Conservation (phyloP, 2,888 invertebrate genomes). For the Chalcosyrphus nemorum region DNA sequence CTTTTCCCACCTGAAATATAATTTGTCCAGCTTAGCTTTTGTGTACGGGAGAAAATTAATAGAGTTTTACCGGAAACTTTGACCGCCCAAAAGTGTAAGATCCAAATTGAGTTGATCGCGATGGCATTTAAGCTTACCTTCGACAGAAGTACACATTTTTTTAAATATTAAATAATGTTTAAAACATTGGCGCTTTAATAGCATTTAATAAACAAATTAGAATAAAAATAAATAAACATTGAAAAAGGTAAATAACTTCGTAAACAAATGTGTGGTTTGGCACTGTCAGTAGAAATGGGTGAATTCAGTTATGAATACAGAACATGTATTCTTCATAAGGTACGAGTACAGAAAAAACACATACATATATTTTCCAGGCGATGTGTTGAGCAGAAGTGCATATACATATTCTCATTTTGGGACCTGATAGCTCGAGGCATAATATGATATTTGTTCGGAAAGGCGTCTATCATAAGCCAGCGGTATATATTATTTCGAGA, state of each 20-base stretch:
- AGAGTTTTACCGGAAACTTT: slow-evolving; percentile 88
- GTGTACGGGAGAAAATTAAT: slow-evolving; percentile 47
- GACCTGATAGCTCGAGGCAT: too few species aligned
- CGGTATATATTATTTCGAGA: too few species aligned
- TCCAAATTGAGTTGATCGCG: slow-evolving; percentile 75
- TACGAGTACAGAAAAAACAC: too few species aligned
- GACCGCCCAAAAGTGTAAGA: slow-evolving; percentile 89
- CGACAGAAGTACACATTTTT: slow-evolving; percentile 36
- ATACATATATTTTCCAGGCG: too few species aligned
- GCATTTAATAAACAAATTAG: background rate
- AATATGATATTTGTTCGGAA: too few species aligned
- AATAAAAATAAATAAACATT: background rate
- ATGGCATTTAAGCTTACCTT: slow-evolving; percentile 39
- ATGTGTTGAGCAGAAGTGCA: too few species aligned
- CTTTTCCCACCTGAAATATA: slow-evolving; percentile 74
- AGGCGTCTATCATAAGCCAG: too few species aligned
- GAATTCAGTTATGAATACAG: background rate
- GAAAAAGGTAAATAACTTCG: background rate
- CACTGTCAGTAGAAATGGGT: background rate
- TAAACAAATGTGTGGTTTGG: background rate
- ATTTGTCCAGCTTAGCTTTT: too few species aligned
- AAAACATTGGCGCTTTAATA: too few species aligned
- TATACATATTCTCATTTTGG: too few species aligned
- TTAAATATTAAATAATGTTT: too few species aligned
- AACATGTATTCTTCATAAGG: too few species aligned